Conservation (phyloP, 2,888 invertebrate genomes). For the Teinopalpus imperialis region DNA sequence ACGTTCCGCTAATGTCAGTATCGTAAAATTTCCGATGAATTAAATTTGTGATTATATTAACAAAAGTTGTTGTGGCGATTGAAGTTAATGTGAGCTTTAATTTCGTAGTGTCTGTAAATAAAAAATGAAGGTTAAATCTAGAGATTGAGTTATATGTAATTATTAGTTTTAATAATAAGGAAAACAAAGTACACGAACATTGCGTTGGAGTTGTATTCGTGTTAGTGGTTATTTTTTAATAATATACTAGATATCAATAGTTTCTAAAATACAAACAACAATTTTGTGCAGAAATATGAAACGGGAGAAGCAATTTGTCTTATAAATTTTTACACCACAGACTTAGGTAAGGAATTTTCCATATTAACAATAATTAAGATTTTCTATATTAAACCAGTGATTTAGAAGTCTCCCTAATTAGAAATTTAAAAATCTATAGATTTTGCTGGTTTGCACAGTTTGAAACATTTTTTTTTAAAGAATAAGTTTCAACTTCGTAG, state of each 20-base stretch:
- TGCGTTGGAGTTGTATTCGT: conserved; percentile 5
- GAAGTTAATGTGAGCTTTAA: conserved; percentile 1
- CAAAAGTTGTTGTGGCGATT: conserved; percentile 2
- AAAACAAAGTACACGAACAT: neutral
- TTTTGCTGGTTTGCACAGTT: too few relatives aligned
- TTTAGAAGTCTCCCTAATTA: too few relatives aligned
- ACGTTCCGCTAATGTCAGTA: conserved; percentile 29
- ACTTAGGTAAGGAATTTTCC: too few relatives aligned
- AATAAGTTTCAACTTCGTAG: too few relatives aligned
- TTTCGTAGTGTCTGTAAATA: neutral
- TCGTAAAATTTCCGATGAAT: conserved; percentile 42
- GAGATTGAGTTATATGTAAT: neutral
- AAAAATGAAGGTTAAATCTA: neutral
- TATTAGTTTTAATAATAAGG: neutral
- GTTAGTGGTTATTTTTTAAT: conserved; percentile 5
- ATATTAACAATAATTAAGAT: too few relatives aligned
- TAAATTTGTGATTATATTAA: conserved; percentile 24
- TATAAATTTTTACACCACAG: too few relatives aligned
- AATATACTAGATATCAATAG: neutral
- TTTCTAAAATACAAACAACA: neutral
- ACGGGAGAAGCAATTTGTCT: too few relatives aligned
- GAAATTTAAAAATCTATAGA: too few relatives aligned
- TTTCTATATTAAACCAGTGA: too few relatives aligned
- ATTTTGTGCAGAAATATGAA: neutral
- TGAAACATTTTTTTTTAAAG: too few relatives aligned